Percentiles rank a stretch among this genome's conserved stretches.
These are phyloP conservation scores for Drosophila antonietae DNA, from an alignment of 2,888 invertebrate genomes.

Conservation along the genomic window DNA sequence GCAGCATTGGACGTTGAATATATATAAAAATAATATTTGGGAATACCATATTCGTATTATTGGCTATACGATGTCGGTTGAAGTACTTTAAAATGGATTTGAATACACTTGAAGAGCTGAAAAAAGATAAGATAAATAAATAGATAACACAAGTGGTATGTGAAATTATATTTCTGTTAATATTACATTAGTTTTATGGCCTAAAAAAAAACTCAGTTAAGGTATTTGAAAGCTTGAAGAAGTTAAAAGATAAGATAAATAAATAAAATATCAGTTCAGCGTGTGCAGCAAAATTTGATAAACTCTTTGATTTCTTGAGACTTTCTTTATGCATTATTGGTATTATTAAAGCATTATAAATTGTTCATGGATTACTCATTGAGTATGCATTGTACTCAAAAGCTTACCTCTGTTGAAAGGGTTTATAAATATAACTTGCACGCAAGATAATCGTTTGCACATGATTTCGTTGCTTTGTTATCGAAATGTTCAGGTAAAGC, in stretches of 20 bases:
- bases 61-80: not conserved
- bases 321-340: not conserved
- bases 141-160: not conserved
- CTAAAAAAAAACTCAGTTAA: not conserved
- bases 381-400: not conserved
- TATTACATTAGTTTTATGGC: not conserved
- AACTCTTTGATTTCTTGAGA: not conserved
- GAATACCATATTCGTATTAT: not conserved
- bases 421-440: no score
- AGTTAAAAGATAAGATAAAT: not conserved
- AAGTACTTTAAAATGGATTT: constrained; percentile 1
- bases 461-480: no score
- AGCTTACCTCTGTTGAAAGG: no score
- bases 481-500: no score
- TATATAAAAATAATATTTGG: not conserved
- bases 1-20: not conserved
- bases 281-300: not conserved
- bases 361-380: not conserved
- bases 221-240: not conserved
- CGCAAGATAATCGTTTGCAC: no score
- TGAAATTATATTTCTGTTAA: not conserved
- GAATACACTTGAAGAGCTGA: not conserved
- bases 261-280: not conserved
- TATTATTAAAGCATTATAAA: not conserved
- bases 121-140: constrained; percentile 6